Evolutionary conservation across 2,888 invertebrate genomes (phyloP), one percentile per base, ranked within the genome.

Genomic region (Phalangium opilio): DNA sequence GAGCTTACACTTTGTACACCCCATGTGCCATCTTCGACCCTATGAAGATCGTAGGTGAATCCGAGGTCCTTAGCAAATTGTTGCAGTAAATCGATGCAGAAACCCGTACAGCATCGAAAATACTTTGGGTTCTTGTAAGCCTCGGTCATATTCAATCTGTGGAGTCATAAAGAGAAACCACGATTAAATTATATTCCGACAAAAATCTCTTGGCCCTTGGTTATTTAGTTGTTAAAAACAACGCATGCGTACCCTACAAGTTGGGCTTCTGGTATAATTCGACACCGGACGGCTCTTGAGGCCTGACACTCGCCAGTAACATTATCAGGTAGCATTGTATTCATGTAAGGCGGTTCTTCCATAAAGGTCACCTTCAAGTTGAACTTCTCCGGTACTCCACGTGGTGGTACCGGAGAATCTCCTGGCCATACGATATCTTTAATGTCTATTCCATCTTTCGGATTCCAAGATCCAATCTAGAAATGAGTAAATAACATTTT

Each of bases 341-440:
- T 87, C 57, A 96, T 87, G 67, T 93, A 96, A 2, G 96, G 95
- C 40, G 87, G 82, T 67, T 93, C 95, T 66, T 90, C 85, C 57
- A 93, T 72, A 63, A 93, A 95, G 40, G 87, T 85, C 55, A 71
- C 63, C 48, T 83, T 83, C 67, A 95, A 76, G 69, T 90, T 86
- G 68, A 93, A 91, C 68, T 90, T 91, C 66, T 93, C 91, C 0
- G 96, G 95, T 12, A 90, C 86, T 33, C 96, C 96, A 65, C 87
- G 87, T 0, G 96, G 96, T 8, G 96, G 95, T 21, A 87, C 87
- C 63, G 91, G 87, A 50, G 82, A 77, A 56, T 85, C 84, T 7
- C 93, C 96, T 1, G 96, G 96, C 96, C 96, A 98, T 17, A 93
- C 87, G 58, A 98, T 93, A 46, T 54, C 96, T 64, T 90, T 85